Base-by-base conservation (phyloP, 2,888 invertebrate species). In the Balanococcus diminutus region DNA sequence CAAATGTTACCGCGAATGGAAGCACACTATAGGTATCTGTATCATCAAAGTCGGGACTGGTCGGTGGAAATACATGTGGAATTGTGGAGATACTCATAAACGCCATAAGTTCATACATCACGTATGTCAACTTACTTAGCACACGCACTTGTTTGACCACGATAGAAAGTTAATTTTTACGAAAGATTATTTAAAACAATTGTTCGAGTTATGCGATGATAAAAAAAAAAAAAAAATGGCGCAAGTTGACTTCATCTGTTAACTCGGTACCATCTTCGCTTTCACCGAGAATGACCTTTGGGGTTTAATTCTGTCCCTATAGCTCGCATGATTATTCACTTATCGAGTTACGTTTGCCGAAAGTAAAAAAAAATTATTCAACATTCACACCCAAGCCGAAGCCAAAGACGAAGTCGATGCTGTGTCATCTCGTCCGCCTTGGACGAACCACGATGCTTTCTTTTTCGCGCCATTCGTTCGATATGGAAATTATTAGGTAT, bases 131-230 rank as follows among this genome's bases (percentile, higher is more conserved):
- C 75, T 79, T 79, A 79, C 75, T 79, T 79, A 79, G 28, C 72
- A 32, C 32, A 22, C 75, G 36, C 75, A 79, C 75, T 79, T 79
- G 75, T 79, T 36, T 36, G 75, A 36, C 75, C 75, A 36, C 75
- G 75, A 36, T 79, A 79, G 75, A 79, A 79, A 79, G 75, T 79
- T 79, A 79, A 79, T 79, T 79, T 79, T 79, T 79, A 36, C 75
- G 75, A 36, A 79, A 79, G 75, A 79, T 36, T 79, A 79, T 79
- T 79, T 28, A 36, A 79, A 79, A 79, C 75, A 79, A 79, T 79
- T 79, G 75, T 36, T 79, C 8, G 36, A 79, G 75, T 79, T 79
- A 19, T 79, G 36, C 36, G 75, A 79, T 79, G 22, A 36, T 36
- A 56, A 14, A 56, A 46, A 36, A 36, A 79, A 56, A 14, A 56